phyloP scores from a whole-genome alignment of 2,888 invertebrate genomes.

The Pheosia tremula region DNA sequence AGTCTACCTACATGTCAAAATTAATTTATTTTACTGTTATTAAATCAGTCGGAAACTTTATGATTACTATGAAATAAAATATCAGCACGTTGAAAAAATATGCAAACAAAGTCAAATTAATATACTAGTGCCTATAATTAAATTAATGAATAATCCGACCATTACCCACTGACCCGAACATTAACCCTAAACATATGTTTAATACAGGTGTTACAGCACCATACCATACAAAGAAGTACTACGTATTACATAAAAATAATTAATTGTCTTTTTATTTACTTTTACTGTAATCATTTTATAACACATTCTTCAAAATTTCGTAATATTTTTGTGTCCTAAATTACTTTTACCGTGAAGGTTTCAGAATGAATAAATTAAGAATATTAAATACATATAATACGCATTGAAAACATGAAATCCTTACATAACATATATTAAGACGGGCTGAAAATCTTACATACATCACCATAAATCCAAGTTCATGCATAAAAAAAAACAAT shows the following conservation, averaged over 20 bases:
- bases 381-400: too few species aligned
- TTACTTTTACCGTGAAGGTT: constrained; percentile 1
- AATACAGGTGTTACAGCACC: constrained; percentile 21
- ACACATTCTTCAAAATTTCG: neutral
- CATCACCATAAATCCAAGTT: neutral
- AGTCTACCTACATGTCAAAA: too few species aligned
- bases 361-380: neutral
- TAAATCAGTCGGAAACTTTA: too few species aligned
- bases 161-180: constrained; percentile 32
- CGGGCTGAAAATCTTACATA: too few species aligned
- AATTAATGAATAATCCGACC: constrained; percentile 22
- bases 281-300: neutral
- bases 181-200: constrained; percentile 21
- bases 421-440: too few species aligned
- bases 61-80: too few species aligned
- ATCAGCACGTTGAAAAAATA: too few species aligned
- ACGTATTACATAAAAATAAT: constrained; percentile 23
- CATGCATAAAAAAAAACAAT: neutral
- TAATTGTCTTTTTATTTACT: neutral
- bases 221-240: constrained; percentile 12
- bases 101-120: constrained; percentile 5
- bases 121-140: constrained; percentile 6
- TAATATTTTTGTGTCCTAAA: neutral
- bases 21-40: too few species aligned
- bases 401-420: too few species aligned